A percentile compares a stretch with the other conserved stretches of the same genome.
Conservation (phyloP, 2,888 invertebrate genomes). For the Watsonalla cultraria region DNA sequence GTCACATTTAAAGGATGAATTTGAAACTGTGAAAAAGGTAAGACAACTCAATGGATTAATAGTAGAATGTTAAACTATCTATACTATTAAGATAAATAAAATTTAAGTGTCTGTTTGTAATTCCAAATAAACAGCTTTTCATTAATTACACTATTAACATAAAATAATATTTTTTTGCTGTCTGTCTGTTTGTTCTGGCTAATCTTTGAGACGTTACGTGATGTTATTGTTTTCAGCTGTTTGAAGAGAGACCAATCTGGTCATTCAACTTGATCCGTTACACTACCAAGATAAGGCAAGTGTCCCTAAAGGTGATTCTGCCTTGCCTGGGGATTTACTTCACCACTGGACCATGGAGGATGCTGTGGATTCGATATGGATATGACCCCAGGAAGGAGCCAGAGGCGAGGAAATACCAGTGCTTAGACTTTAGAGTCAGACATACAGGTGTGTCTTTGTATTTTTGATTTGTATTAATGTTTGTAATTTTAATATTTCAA, state of each 20-base stretch:
- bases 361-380: slow-evolving; percentile 92
- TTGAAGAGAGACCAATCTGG: slow-evolving; percentile 94
- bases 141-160: no score
- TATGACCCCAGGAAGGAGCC: slow-evolving; percentile 94
- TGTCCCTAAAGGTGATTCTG: slow-evolving; percentile 86
- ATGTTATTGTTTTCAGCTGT: slow-evolving; percentile 75
- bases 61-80: no score
- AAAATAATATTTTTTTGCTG: no score
- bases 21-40: slow-evolving; percentile 68
- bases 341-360: slow-evolving; percentile 94
- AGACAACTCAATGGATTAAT: background rate
- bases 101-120: no score
- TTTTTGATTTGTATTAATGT: background rate
- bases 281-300: slow-evolving; percentile 79
- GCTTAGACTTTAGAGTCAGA: slow-evolving; percentile 88
- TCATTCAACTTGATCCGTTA: slow-evolving; percentile 86
- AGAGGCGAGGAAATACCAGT: slow-evolving; percentile 89
- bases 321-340: slow-evolving; percentile 93
- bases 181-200: no score
- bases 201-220: no score
- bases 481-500: no score
- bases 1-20: slow-evolving; percentile 60
- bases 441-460: slow-evolving; percentile 71
- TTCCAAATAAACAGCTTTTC: no score
- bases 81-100: no score